A percentile compares a stretch with the other conserved stretches of the same genome.
These are phyloP conservation scores for Corythoichthys intestinalis DNA, from an alignment of 2,113 vertebrate genomes.

Conservation along the genomic window DNA sequence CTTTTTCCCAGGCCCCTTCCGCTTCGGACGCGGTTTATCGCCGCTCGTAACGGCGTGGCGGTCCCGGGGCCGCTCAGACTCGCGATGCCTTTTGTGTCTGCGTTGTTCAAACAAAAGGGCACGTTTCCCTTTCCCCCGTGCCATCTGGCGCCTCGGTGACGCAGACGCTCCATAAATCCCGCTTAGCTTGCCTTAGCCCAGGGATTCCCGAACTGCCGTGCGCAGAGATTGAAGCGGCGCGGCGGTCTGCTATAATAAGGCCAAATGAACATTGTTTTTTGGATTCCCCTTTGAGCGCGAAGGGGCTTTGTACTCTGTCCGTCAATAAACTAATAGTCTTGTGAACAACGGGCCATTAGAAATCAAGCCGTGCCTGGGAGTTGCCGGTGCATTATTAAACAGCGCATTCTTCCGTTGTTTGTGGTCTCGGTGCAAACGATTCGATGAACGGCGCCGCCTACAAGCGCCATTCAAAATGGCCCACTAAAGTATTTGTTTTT, in stretches of 20 bases:
- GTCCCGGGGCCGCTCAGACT: no score
- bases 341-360: not conserved
- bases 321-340: not conserved
- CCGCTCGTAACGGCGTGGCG: no score
- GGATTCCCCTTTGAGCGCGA: not conserved
- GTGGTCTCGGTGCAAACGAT: conserved; percentile 19
- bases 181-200: conserved; percentile 9
- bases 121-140: conserved; percentile 16
- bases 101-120: not conserved
- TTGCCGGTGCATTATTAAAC: not conserved
- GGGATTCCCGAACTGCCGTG: not conserved
- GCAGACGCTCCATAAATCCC: conserved; percentile 15
- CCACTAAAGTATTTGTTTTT: conserved; percentile 23
- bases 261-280: not conserved
- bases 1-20: no score
- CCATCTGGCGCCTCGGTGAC: conserved; percentile 27
- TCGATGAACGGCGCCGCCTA: conserved; percentile 17
- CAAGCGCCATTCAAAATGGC: conserved; percentile 34
- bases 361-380: not conserved
- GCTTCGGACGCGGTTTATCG: no score
- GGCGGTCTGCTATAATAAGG: not conserved
- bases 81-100: no score
- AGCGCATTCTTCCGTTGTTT: not conserved
- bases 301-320: not conserved
- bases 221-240: not conserved